Base-by-base conservation (phyloP, 2,797 vertebrate species). In the Sebastolobus altivelis region DNA sequence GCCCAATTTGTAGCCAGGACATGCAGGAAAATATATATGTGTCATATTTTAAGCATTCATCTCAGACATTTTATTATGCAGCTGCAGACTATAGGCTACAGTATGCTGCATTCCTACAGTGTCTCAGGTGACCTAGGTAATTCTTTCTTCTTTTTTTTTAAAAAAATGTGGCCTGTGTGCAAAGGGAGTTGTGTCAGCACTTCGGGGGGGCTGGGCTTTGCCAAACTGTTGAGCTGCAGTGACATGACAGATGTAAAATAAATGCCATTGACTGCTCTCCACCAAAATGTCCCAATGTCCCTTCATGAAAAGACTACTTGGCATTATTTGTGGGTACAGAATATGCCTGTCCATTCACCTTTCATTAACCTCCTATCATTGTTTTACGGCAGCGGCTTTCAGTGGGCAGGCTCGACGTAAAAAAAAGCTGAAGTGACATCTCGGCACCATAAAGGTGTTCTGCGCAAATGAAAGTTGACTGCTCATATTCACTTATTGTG, bases 291-390 rank as follows among this genome's bases (percentile, higher is more conserved):
- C 60, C 82, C 80, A 86, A 77, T 75, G 83, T 87, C 52, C 49
- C 58, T 79, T 84, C 37, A 82, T 85, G 77, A 22, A 93, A 92
- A 88, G 55, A 33, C 67, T 72, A 37, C 75, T 79, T 87, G 77
- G 82, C 85, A 83, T 87, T 80, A 88, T 82, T 22, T 79, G 60
- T 25, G 38, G 65, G 63, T 81, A 46, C 63, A 46, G 37, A 18
- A 74, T 76, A 72, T 66, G 81, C 66, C 66, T 81, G 72, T 80
- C 80, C 79, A 59, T 83, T 87, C 79, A 75, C 79, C 83, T 93
- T 91, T 92, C 85, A 92, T 94, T 91, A 92, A 94, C 92, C 91
- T 90, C 79, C 84, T 31, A 72, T 89, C 81, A 83, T 82, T 86
- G 82, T 82, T 92, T 90, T 65, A 90, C 73, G 89, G 86, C 79